phyloP scores from a whole-genome alignment of 1,140 invertebrate species.

The Papilio helenus region DNA sequence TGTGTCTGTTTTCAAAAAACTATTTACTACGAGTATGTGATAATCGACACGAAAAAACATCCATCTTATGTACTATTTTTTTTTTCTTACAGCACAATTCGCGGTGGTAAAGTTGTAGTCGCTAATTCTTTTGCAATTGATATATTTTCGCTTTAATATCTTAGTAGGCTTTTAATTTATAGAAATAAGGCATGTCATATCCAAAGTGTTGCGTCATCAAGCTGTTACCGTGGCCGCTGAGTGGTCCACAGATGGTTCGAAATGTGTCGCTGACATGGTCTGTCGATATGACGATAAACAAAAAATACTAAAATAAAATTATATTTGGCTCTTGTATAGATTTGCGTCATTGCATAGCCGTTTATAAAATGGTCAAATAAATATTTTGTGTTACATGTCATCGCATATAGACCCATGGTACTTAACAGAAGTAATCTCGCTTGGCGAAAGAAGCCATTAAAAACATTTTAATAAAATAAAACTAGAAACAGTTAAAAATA shows the following conservation, averaged over 20 bases:
- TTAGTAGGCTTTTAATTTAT: neutral
- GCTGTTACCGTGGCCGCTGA: neutral
- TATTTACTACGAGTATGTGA: neutral
- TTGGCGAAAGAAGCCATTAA: neutral
- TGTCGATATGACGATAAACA: too few relatives aligned
- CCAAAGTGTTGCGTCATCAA: neutral
- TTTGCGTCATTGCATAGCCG: too few relatives aligned
- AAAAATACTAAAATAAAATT: too few relatives aligned
- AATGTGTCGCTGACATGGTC: too few relatives aligned
- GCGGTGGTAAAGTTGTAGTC: neutral
- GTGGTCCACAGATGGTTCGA: neutral
- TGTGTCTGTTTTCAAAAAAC: neutral
- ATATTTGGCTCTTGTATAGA: too few relatives aligned
- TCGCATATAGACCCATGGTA: too few relatives aligned
- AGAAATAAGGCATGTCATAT: neutral
- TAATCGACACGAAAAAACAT: neutral
- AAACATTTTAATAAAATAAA: constrained; percentile 15
- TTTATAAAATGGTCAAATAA: too few relatives aligned
- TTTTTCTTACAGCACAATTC: neutral
- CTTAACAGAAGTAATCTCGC: neutral
- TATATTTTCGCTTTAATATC: too few relatives aligned
- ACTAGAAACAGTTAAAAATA: neutral
- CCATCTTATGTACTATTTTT: neutral
- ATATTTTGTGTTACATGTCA: too few relatives aligned
- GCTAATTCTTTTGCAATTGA: neutral